Evolutionary conservation across 2,888 invertebrate genomes (phyloP), one percentile per base, ranked within the genome.

Genomic region (Eupeodes luniger): DNA sequence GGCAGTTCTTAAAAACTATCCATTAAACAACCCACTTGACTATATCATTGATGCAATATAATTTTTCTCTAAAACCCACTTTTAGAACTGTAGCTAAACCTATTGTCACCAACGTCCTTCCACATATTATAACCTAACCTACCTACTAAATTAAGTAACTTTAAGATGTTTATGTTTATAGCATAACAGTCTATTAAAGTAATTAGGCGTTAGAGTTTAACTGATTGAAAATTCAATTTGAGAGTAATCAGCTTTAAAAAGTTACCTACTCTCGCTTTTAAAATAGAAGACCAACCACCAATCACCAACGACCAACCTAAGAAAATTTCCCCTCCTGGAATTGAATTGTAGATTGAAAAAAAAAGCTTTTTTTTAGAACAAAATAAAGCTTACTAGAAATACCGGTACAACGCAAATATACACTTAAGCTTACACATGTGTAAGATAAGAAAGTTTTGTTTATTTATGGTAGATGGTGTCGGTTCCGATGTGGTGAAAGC

Each of bases 341-440:
- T 36, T 36, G 57, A 80, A 80, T 14, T 1, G 2, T 40, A 36
- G 2, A 5, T 4, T n/a, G 67, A 75, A 36, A 66, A 36, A 66
- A 27, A 75, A 53, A 27, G 12, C 19, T 36, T 16, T 67, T 67
- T 47, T 67, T 81, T 80, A 80, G 74, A 66, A 81, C 72, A n/a
- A 49, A 49, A 57, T 12, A 4, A 7, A 19, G 19, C 9, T 19
- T 5, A 0, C 19, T n/a, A 5, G 9, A 36, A 16, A n/a, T 4
- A 34, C 7, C 16, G n/a, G 36, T 1, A 40, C 1, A 16, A 40
- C 10, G 10, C n/a, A 61, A 40, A 61, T 36, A 19, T 19, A 40
- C 36, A 40, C 36, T 40, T 5, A 61, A 61, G 36, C 61, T 61
- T 61, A 4, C n/a, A 1, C 27, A 27, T 27, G 2, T 27, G 2